phyloP scores from a whole-genome alignment of 2,888 invertebrate species.

The Calliscelio sp. region DNA sequence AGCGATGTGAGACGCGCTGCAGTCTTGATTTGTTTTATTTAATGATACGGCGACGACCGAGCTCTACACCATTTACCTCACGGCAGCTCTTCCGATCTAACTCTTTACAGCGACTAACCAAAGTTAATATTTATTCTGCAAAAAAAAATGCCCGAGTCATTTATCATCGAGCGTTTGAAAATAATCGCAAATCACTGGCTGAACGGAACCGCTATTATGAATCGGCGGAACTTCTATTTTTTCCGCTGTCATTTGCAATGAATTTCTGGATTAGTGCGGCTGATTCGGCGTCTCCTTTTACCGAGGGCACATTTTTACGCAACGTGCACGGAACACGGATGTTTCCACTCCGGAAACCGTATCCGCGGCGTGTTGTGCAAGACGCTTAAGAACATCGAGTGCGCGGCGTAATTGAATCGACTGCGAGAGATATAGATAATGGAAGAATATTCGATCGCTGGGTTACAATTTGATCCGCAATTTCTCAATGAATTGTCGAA shows the following conservation, averaged over 20 bases:
- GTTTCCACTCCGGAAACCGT: constrained; percentile 44
- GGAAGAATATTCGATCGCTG: constrained; percentile 38
- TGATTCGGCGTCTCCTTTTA: constrained; percentile 30
- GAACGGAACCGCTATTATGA: constrained; percentile 32
- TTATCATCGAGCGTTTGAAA: constrained; percentile 28
- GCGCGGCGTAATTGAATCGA: constrained; percentile 52
- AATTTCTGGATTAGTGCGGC: constrained; percentile 45
- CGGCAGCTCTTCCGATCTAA: too few relatives aligned
- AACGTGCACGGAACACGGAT: constrained; percentile 44
- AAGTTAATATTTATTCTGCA: constrained; percentile 17
- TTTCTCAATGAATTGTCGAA: constrained; percentile 19
- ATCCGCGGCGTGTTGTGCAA: constrained; percentile 47
- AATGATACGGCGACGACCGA: too few relatives aligned
- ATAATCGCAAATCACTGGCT: constrained; percentile 49
- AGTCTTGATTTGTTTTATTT: too few relatives aligned
- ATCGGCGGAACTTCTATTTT: constrained; percentile 41
- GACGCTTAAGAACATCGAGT: constrained; percentile 43
- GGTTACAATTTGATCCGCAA: constrained; percentile 28
- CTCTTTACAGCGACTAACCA: not conserved
- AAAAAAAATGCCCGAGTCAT: constrained; percentile 29
- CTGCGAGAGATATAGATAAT: constrained; percentile 32
- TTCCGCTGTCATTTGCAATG: constrained; percentile 44
- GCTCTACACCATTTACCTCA: too few relatives aligned
- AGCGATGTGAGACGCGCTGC: too few relatives aligned
- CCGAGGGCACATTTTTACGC: constrained; percentile 47